A percentile compares a stretch with the other conserved stretches of the same genome.
Evolutionary conservation across 2,888 invertebrate species (phyloP).

Genomic region (Ochropleura plecta): DNA sequence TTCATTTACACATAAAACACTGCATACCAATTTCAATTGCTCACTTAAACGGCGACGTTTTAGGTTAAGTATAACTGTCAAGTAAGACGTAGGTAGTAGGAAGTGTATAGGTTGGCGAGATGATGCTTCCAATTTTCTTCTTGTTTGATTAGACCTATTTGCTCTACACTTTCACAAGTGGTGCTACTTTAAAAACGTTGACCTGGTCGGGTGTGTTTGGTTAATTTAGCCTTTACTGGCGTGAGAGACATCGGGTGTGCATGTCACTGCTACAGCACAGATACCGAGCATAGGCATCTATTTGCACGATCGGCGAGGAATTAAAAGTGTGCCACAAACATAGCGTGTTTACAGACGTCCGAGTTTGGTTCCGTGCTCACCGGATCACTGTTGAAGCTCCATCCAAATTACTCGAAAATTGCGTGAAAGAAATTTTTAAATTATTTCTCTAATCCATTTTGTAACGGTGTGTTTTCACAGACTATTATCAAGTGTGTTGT

Average conservation of each 20-base stretch:
- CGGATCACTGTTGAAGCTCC: slow-evolving; percentile 68
- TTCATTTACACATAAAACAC: slow-evolving; percentile 8
- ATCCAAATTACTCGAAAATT: slow-evolving; percentile 75
- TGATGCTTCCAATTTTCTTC: slow-evolving; percentile 81
- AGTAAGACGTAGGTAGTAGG: slow-evolving; percentile 67
- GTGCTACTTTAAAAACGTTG: slow-evolving; percentile 88
- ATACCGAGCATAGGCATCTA: slow-evolving; percentile 70
- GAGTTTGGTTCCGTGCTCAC: slow-evolving; percentile 71
- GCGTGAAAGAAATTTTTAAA: slow-evolving; percentile 71
- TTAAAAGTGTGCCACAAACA: slow-evolving; percentile 83
- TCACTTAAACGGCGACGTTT: slow-evolving; percentile 48
- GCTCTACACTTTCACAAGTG: slow-evolving; percentile 86
- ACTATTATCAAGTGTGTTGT: slow-evolving; percentile 65
- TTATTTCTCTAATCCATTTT: slow-evolving; percentile 70
- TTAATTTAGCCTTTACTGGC: slow-evolving; percentile 80
- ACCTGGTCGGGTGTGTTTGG: slow-evolving; percentile 84
- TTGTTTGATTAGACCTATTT: slow-evolving; percentile 86
- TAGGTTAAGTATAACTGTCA: slow-evolving; percentile 60
- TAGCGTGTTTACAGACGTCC: slow-evolving; percentile 78
- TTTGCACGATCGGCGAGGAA: slow-evolving; percentile 78
- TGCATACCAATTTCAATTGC: slow-evolving; percentile 27
- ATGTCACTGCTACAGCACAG: slow-evolving; percentile 67
- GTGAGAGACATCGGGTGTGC: slow-evolving; percentile 70
- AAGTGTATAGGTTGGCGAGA: slow-evolving; percentile 72
- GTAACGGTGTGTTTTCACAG: slow-evolving; percentile 72